Conservation (phyloP, 2,113 vertebrate species). For the Notiomystis cincta region DNA sequence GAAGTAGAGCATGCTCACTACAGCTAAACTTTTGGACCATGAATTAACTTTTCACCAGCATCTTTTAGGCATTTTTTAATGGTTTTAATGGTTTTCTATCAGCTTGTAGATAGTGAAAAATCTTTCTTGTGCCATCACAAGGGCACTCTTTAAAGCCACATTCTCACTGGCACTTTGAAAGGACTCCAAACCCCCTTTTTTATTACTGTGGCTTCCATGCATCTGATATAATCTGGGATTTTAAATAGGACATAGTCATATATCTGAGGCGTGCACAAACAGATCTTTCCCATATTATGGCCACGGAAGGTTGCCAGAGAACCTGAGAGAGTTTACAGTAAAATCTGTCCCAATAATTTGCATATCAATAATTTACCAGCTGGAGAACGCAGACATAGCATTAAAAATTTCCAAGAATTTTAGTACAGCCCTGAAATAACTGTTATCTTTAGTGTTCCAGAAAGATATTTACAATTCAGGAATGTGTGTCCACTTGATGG, state of each 20-base stretch:
- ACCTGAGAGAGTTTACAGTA: background rate
- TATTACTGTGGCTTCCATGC: background rate
- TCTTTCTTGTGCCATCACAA: background rate
- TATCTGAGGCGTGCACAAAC: background rate
- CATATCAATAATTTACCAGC: background rate
- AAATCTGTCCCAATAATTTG: background rate
- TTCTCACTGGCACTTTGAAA: background rate
- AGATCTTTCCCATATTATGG: background rate
- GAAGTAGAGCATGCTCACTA: background rate
- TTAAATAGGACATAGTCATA: background rate
- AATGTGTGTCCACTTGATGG: conserved; percentile 39
- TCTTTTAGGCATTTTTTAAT: background rate
- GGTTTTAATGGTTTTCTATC: background rate
- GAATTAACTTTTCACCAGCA: background rate
- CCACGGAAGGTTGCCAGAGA: background rate
- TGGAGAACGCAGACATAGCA: background rate
- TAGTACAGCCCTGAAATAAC: background rate
- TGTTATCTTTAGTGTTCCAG: background rate
- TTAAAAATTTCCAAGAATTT: background rate
- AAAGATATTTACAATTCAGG: background rate
- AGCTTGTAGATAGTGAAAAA: background rate
- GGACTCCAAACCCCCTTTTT: background rate
- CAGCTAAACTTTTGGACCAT: background rate
- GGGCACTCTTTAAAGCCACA: background rate
- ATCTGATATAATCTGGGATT: background rate